phyloP scores from a whole-genome alignment of 2,888 invertebrate genomes.

The Holacanthella duospinosa region DNA sequence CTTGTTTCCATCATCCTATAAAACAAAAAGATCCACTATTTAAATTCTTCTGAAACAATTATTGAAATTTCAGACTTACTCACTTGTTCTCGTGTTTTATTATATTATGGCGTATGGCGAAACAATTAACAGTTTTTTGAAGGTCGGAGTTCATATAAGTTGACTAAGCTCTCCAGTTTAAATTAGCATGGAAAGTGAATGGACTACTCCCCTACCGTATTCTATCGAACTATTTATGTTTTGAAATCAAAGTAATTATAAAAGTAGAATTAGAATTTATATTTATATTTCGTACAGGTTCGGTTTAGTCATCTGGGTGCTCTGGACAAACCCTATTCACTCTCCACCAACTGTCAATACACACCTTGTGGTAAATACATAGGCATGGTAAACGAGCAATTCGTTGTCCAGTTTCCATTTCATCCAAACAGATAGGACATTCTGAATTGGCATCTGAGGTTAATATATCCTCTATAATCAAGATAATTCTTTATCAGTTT shows the following conservation, averaged over 20 bases:
- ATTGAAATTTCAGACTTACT: neutral
- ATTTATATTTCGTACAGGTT: neutral
- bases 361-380: conserved; percentile 98
- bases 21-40: too few species aligned
- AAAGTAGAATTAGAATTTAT: too few species aligned
- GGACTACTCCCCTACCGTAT: neutral
- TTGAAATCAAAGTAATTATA: neutral
- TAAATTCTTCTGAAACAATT: too few species aligned
- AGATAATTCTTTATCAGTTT: too few species aligned
- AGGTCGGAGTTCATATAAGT: neutral
- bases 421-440: conserved; percentile 98
- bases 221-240: neutral
- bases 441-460: conserved; percentile 94
- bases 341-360: conserved; percentile 99
- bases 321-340: conserved; percentile 98
- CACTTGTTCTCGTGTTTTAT: neutral
- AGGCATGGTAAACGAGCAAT: conserved; percentile 98
- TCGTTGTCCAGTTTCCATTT: conserved; percentile 85
- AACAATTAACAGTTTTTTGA: neutral
- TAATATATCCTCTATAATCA: conserved; percentile 84
- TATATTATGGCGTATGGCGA: neutral
- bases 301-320: conserved; percentile 77
- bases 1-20: too few species aligned
- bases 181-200: too few species aligned
- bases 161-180: conserved; percentile 1